Conservation (phyloP, 2,113 vertebrate species). For the Cyanistes caeruleus region DNA sequence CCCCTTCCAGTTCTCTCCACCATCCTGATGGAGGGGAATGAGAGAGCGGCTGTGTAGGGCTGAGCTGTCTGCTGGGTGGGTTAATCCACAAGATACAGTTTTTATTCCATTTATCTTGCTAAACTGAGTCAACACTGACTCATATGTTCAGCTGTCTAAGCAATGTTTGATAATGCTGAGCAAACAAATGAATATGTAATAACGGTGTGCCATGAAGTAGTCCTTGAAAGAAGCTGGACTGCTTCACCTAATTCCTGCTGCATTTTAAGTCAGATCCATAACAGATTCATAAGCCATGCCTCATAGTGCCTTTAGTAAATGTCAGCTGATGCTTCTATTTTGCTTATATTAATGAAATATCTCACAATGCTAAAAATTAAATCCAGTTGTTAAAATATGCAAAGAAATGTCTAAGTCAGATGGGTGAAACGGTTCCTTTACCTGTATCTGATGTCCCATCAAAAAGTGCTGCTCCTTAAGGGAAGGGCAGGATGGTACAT, state of each 20-base stretch:
- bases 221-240: background rate
- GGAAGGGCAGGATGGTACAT: background rate
- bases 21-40: fast-evolving
- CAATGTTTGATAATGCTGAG: background rate
- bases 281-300: background rate
- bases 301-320: background rate
- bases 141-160: background rate
- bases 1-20: background rate
- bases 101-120: background rate
- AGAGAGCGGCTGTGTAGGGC: background rate
- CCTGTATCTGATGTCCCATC: background rate
- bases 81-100: background rate
- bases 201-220: background rate
- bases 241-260: background rate
- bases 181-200: background rate
- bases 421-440: background rate
- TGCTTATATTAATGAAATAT: background rate
- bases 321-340: background rate
- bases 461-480: background rate
- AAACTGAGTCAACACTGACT: background rate
- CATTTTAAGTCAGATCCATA: background rate
- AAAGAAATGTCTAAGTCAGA: background rate
- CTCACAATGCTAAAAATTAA: background rate
- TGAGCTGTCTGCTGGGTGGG: background rate
- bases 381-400: background rate